Evolutionary conservation across 2,797 vertebrate genomes (phyloP).

Genomic region (Lepilemur ruficaudatus): DNA sequence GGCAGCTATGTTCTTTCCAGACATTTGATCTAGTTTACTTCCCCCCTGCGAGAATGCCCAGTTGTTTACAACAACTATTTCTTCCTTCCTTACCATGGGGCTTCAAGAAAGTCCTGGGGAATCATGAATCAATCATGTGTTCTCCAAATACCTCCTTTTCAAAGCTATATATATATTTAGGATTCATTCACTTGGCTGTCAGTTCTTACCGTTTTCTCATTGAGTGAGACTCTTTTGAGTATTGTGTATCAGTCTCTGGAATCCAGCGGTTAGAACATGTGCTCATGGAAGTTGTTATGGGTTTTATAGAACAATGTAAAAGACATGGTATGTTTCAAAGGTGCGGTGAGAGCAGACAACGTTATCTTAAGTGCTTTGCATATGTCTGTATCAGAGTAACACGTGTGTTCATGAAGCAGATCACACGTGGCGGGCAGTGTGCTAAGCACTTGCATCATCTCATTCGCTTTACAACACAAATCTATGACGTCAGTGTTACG

Average conservation of each 20-base stretch:
- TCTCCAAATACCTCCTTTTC: not conserved
- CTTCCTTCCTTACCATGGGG: not conserved
- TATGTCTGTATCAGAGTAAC: too few species aligned
- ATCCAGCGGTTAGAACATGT: not conserved
- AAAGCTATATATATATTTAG: not conserved
- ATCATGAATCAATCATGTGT: rapidly evolving
- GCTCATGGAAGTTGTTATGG: rapidly evolving
- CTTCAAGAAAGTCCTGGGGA: not conserved
- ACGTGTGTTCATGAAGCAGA: rapidly evolving
- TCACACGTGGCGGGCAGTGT: rapidly evolving
- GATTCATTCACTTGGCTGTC: not conserved
- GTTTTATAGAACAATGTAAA: not conserved
- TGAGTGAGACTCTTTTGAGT: not conserved
- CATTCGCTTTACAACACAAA: rapidly evolving
- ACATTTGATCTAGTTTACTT: not conserved
- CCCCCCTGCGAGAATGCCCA: rapidly evolving
- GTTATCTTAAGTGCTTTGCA: not conserved
- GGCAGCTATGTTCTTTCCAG: not conserved
- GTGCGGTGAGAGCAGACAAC: not conserved
- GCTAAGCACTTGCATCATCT: not conserved
- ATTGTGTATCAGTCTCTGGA: rapidly evolving
- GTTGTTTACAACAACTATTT: not conserved
- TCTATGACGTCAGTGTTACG: rapidly evolving
- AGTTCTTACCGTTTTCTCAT: not conserved
- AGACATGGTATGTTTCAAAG: not conserved